Conservation (phyloP, 2,797 vertebrate species). For the Rallus crepitans region DNA sequence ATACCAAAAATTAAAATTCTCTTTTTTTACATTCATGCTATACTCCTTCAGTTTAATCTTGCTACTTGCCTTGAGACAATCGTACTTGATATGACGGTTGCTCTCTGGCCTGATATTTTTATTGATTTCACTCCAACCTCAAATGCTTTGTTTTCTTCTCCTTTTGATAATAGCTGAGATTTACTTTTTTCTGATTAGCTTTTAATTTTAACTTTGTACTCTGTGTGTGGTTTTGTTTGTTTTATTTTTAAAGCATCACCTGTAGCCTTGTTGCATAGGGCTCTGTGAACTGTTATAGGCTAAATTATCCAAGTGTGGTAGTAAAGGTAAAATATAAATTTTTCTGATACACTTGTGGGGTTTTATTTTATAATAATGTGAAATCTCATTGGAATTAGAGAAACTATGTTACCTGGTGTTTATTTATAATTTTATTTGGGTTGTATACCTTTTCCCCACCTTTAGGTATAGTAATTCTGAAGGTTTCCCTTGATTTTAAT, state of each 20-base stretch:
- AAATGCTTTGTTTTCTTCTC: neutral
- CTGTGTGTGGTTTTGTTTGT: neutral
- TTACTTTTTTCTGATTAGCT: neutral
- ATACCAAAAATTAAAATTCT: neutral
- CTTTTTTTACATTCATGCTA: neutral
- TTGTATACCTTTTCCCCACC: neutral
- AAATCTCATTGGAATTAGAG: neutral
- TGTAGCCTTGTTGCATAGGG: neutral
- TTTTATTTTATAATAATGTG: neutral
- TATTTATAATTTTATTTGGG: neutral
- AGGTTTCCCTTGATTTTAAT: neutral
- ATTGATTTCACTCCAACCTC: neutral
- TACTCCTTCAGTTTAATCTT: neutral
- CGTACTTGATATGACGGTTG: neutral
- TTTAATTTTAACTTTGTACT: neutral
- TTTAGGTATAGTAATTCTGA: neutral
- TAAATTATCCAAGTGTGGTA: neutral
- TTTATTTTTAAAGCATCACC: too few species aligned
- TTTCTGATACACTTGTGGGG: neutral
- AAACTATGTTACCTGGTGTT: neutral
- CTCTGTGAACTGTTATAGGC: neutral
- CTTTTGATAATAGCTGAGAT: neutral
- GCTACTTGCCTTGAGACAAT: neutral
- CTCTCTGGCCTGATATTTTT: neutral
- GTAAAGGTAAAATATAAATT: neutral